Base-by-base conservation (phyloP, 2,113 vertebrate species). In the Ariopsis seemanni region DNA sequence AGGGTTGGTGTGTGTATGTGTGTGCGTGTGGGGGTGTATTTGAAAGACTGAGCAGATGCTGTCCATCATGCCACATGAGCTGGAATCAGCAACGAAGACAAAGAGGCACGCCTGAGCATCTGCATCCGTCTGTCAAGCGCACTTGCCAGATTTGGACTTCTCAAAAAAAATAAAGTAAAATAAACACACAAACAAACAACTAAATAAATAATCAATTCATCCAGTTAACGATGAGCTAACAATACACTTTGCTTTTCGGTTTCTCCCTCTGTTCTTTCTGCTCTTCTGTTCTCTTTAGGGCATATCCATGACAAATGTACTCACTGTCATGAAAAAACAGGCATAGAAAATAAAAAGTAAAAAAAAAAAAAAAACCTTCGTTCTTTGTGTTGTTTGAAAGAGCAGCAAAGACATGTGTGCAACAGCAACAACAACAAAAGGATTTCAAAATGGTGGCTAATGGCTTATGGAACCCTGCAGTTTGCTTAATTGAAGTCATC, bases 401-500 rank as follows among this genome's bases (percentile, higher is more conserved):
- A 78, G 75, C 75, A 52, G 48, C 42, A 65, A 30, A 30, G 30
- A 30, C 30, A 30, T 30, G 30, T 30, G 30, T 30, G 30, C 30
- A 30, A 30, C 30, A 30, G 30, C 17, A 75, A 22, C 12, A 42
- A 34, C 8, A 82, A 83, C 63, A 25, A 58, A 80, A 60, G 15
- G n/a, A 60, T 85, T 82, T 79, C 42, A 86, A 50, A 85, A 78
- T 85, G n/a, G 74, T 27, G 34, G 25, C 80, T 84, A 89, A 88
- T 84, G 84, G 85, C 85, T 84, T 88, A 84, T 62, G 87, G 72
- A 89, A 88, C 82, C 87, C 87, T 63, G 83, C 87, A 74, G 89
- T 80, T 85, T 30, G 72, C 83, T 83, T 91, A 90, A 91, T 88
- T 90, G 87, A 88, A 85, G 89, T 87, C 87, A 90, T 90, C 90